These are phyloP conservation scores for Syrista parreyssii DNA, from an alignment of 2,888 invertebrate species.

Conservation along the genomic window DNA sequence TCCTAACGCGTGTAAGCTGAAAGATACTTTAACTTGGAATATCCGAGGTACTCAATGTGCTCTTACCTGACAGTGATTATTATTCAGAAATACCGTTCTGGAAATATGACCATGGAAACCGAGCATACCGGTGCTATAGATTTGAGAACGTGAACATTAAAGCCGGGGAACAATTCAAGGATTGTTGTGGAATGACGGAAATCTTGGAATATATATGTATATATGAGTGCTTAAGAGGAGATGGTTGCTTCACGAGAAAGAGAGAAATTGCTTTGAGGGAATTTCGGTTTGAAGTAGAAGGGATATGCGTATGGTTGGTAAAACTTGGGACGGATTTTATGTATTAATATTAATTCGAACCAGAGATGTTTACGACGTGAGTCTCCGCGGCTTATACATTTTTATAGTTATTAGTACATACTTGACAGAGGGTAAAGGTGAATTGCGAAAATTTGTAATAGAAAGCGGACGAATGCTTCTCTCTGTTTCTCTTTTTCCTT, in stretches of 20 bases:
- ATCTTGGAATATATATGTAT: not conserved
- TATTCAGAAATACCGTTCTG: not conserved
- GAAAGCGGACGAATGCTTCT: not conserved
- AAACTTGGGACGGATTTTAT: not conserved
- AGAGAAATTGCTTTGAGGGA: not conserved
- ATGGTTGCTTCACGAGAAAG: not conserved
- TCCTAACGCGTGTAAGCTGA: not conserved
- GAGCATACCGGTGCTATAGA: conserved; percentile 8
- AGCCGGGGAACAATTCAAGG: conserved; percentile 18
- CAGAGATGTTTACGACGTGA: not conserved
- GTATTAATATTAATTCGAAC: not conserved
- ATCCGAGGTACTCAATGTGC: not conserved
- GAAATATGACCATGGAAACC: not conserved
- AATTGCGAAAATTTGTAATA: not conserved
- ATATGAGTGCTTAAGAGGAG: not conserved
- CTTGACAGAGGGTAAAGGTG: not conserved
- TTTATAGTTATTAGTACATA: not conserved
- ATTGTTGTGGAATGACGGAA: conserved; percentile 8
- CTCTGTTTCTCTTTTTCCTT: not conserved
- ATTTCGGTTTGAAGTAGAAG: not conserved
- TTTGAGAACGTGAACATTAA: conserved; percentile 17
- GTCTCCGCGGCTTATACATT: not conserved
- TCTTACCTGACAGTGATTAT: not conserved
- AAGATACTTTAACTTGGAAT: not conserved
- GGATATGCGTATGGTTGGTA: not conserved